These are phyloP conservation scores for Heliangelus exortis DNA, from an alignment of 2,797 vertebrate genomes.

Conservation along the genomic window DNA sequence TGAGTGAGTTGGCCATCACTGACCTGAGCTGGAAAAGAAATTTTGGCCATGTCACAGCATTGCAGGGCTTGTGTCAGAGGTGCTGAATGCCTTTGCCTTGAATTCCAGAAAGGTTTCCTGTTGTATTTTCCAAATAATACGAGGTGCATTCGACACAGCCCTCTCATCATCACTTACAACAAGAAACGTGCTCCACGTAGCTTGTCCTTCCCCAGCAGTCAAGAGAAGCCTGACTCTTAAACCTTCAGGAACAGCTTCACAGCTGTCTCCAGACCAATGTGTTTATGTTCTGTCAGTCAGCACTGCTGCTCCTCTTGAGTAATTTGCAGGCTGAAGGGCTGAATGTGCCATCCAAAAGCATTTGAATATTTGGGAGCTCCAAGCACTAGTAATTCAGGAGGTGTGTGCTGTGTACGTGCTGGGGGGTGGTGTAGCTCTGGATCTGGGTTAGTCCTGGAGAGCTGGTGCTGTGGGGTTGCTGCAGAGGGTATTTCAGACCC, in stretches of 20 bases:
- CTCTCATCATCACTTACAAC: background rate
- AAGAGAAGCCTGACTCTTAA: background rate
- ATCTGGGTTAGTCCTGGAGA: background rate
- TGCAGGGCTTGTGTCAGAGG: no score
- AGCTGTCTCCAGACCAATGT: background rate
- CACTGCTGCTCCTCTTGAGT: background rate
- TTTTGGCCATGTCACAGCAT: no score
- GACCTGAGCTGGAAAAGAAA: no score
- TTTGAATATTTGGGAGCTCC: background rate
- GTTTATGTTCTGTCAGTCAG: background rate
- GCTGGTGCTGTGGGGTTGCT: background rate
- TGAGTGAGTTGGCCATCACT: no score
- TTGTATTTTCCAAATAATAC: background rate
- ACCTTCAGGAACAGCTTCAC: background rate
- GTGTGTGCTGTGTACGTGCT: rapidly evolving
- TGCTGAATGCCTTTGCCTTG: background rate
- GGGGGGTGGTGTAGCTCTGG: background rate
- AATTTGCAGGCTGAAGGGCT: background rate
- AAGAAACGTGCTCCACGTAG: background rate
- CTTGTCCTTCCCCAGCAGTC: background rate
- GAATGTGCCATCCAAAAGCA: background rate
- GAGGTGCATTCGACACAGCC: rapidly evolving
- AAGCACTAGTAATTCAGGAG: background rate
- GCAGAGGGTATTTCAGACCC: no score
- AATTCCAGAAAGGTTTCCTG: background rate